A percentile compares a stretch with the other conserved stretches of the same genome.
phyloP scores from a whole-genome alignment of 30 jellyfish, hydroid and myxozoan species.

The Nemopilema nomurai region DNA sequence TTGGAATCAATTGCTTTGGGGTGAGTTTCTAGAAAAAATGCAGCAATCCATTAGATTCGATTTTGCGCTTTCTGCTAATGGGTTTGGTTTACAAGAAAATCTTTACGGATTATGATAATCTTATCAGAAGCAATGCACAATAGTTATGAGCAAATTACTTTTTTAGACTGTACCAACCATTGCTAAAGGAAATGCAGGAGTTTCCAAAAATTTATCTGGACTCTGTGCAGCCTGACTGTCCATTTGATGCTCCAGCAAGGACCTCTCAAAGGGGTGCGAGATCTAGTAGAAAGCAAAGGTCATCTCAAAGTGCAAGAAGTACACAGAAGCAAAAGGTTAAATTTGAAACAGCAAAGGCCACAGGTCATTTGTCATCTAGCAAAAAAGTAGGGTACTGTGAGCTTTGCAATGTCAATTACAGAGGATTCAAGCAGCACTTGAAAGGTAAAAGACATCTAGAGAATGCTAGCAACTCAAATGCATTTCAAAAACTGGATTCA shows the following conservation, averaged over 20 bases:
- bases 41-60: no score
- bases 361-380: conserved; percentile 17
- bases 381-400: conserved; percentile 47
- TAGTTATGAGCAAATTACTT: background rate
- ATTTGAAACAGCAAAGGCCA: conserved; percentile 42
- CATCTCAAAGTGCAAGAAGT: conserved; percentile 14
- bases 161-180: conserved; percentile 30
- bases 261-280: background rate
- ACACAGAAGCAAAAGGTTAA: background rate
- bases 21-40: no score
- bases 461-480: conserved; percentile 25
- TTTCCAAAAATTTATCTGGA: conserved; percentile 46
- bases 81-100: no score
- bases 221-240: conserved; percentile 39
- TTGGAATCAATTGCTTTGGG: no score
- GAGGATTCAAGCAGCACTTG: conserved; percentile 47
- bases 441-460: conserved; percentile 36
- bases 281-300: conserved; percentile 3
- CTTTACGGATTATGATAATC: no score
- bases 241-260: conserved; percentile 31
- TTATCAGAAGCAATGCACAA: no score
- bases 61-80: no score
- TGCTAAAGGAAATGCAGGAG: conserved; percentile 11
- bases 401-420: conserved; percentile 37
- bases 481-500: conserved; percentile 51